Evolutionary conservation across 2,113 vertebrate genomes (phyloP).

Genomic region (Dolichallabes microphthalmus): DNA sequence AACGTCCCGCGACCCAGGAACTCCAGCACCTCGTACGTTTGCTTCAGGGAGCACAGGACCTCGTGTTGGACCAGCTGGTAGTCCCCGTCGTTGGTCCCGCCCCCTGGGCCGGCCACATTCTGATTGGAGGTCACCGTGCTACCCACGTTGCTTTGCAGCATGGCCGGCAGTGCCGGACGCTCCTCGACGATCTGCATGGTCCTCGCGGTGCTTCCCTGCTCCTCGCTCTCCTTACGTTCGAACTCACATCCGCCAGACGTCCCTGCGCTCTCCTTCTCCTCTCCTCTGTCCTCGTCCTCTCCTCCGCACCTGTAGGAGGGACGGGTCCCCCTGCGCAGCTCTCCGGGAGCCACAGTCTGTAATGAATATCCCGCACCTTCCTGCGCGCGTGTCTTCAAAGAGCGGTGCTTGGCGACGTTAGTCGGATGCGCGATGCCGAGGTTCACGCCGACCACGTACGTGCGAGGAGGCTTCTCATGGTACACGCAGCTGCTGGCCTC

Average conservation of each 20-base stretch:
- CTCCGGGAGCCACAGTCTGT: constrained; percentile 76
- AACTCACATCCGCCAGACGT: constrained; percentile 82
- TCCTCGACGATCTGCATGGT: constrained; percentile 96
- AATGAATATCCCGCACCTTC: constrained; percentile 72
- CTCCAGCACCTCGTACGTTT: constrained; percentile 93
- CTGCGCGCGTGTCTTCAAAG: constrained; percentile 73
- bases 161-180: constrained; percentile 83
- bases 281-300: constrained; percentile 40
- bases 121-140: constrained; percentile 78
- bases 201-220: constrained; percentile 72
- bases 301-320: constrained; percentile 45
- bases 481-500: constrained; percentile 88
- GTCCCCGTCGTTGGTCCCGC: constrained; percentile 81
- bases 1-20: constrained; percentile 96
- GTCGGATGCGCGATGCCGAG: constrained; percentile 83
- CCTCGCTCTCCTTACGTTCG: constrained; percentile 85
- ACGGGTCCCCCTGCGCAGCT: constrained; percentile 60
- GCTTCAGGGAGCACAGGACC: constrained; percentile 90
- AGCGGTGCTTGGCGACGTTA: constrained; percentile 70
- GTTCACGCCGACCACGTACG: constrained; percentile 88
- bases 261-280: constrained; percentile 23
- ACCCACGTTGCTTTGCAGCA: constrained; percentile 84
- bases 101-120: constrained; percentile 68
- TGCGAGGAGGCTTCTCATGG: constrained; percentile 81
- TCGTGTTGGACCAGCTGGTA: constrained; percentile 96